These are phyloP conservation scores for Lepilemur septentrionalis DNA, from an alignment of 2,797 vertebrate genomes.

Conservation along the genomic window DNA sequence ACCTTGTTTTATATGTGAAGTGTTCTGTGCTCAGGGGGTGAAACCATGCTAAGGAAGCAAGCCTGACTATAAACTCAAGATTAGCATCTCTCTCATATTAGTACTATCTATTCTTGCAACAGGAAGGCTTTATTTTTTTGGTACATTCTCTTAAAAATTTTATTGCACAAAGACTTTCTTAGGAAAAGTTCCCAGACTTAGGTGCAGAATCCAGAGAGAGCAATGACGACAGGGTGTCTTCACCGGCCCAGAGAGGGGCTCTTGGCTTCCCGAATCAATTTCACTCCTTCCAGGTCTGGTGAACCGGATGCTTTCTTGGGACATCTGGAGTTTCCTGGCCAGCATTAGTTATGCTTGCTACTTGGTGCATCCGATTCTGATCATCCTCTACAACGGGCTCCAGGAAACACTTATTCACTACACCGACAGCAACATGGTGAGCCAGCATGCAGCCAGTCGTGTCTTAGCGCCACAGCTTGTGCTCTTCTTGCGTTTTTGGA, in stretches of 20 bases:
- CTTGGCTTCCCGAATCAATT: accelerated
- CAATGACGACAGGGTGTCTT: accelerated
- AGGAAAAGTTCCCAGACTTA: neutral
- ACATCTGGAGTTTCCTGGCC: slow-evolving; percentile 87
- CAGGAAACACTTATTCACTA: slow-evolving; percentile 91
- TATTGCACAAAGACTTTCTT: neutral
- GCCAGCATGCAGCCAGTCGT: slow-evolving; percentile 9
- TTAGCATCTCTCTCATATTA: neutral
- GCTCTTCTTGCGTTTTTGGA: neutral
- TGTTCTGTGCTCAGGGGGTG: neutral
- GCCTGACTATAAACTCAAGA: neutral
- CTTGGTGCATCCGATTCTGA: slow-evolving; percentile 88
- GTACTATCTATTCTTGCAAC: neutral
- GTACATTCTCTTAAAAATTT: neutral
- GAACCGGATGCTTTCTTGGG: slow-evolving; percentile 84
- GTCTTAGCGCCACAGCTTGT: accelerated
- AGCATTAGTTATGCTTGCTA: slow-evolving; percentile 92
- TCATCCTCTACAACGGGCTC: slow-evolving; percentile 87
- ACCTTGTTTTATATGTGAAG: neutral
- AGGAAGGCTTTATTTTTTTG: neutral
- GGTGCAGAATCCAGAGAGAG: neutral
- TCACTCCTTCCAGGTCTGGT: slow-evolving; percentile 83
- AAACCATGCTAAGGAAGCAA: neutral
- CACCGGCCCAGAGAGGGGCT: accelerated
- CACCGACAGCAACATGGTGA: slow-evolving; percentile 90